Conservation (phyloP, 2,797 vertebrate genomes). For the Onychomys torridus region DNA sequence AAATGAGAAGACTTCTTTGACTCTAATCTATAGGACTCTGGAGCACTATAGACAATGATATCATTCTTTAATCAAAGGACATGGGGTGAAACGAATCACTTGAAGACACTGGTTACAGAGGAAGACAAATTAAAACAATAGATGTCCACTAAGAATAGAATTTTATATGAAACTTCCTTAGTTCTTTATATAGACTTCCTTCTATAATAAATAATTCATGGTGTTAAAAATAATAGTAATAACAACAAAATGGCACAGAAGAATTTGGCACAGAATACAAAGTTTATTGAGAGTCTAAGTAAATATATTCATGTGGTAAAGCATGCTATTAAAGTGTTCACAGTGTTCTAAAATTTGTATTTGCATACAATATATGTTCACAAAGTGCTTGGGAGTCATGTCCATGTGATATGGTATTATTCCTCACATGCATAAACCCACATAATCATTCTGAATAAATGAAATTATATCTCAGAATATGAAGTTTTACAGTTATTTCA, state of each 20-base stretch:
- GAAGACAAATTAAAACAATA: background rate
- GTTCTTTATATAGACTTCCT: too few species aligned
- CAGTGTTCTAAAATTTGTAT: background rate
- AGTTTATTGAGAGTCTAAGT: background rate
- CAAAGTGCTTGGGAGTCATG: background rate
- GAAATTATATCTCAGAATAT: constrained; percentile 84
- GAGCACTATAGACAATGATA: background rate
- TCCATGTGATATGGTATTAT: background rate
- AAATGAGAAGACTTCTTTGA: background rate
- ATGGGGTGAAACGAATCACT: too few species aligned
- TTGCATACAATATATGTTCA: background rate
- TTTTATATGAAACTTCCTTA: background rate
- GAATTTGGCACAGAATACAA: background rate
- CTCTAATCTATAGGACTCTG: background rate
- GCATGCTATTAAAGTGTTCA: background rate
- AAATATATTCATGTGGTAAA: background rate
- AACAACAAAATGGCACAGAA: background rate
- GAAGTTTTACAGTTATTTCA: constrained; percentile 88
- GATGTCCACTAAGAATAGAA: background rate
- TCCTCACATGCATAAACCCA: background rate
- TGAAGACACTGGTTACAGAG: background rate
- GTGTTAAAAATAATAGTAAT: background rate
- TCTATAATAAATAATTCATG: background rate
- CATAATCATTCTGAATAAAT: background rate
- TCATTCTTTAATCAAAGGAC: background rate